Evolutionary conservation across 2,113 vertebrate species (phyloP).

Genomic region (Nibea albiflora): DNA sequence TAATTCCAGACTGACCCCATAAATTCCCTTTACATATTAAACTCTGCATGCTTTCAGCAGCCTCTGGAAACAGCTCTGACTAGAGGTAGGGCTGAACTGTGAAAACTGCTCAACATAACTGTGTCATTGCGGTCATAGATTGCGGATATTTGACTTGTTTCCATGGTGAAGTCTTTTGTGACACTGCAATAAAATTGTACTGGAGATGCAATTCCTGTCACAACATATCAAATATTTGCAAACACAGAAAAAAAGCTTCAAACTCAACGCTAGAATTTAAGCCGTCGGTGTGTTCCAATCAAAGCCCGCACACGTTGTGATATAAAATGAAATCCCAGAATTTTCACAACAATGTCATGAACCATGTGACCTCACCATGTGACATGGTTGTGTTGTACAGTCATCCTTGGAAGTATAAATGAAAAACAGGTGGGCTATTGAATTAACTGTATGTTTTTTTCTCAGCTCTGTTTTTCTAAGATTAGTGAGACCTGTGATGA

Average conservation of each 20-base stretch:
- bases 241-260: not conserved
- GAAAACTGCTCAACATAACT: not conserved
- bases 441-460: slow-evolving; percentile 37
- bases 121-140: not conserved
- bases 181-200: not conserved
- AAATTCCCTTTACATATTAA: slow-evolving; percentile 48
- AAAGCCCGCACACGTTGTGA: not conserved
- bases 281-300: not conserved
- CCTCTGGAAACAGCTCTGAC: slow-evolving; percentile 16
- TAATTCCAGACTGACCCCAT: slow-evolving; percentile 62
- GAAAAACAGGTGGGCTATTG: slow-evolving; percentile 41
- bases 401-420: slow-evolving; percentile 42
- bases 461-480: slow-evolving; percentile 49
- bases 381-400: not conserved
- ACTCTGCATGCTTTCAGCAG: slow-evolving; percentile 30
- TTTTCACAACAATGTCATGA: not conserved
- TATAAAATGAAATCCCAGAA: not conserved
- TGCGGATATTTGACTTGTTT: not conserved
- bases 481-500: slow-evolving; percentile 28
- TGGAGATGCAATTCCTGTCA: not conserved
- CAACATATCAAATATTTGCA: not conserved
- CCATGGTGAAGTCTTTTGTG: not conserved
- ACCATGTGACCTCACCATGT: slow-evolving; percentile 3
- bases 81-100: not conserved
- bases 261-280: not conserved